phyloP scores from a whole-genome alignment of 2,113 vertebrate species.

The Melanotaenia duboulayi region DNA sequence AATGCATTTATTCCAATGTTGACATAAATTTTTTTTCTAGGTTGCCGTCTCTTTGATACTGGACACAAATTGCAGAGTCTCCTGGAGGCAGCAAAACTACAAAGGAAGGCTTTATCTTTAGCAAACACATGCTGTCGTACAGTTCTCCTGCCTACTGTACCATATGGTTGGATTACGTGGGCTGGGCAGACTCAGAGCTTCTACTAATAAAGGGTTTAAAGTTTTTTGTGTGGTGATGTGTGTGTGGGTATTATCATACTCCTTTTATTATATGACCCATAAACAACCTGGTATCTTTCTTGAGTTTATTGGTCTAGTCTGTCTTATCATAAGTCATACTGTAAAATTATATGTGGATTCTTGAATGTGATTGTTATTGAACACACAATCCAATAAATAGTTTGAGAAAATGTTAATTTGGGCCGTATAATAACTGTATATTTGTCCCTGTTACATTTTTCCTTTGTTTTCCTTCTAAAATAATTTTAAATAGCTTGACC shows the following conservation, averaged over 20 bases:
- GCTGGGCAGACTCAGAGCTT: slow-evolving; percentile 29
- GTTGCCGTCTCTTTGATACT: slow-evolving; percentile 39
- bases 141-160: slow-evolving; percentile 18
- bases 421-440: too few species aligned
- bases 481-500: background rate
- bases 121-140: slow-evolving; percentile 60
- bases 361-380: background rate
- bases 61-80: slow-evolving; percentile 25
- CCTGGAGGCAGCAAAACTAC: slow-evolving; percentile 46
- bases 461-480: background rate
- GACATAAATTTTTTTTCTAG: slow-evolving; percentile 24
- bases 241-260: slow-evolving; percentile 30
- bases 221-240: slow-evolving; percentile 7
- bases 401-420: background rate
- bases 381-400: background rate
- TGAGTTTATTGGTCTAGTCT: background rate
- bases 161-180: slow-evolving; percentile 32
- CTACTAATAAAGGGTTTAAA: slow-evolving; percentile 30
- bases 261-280: slow-evolving; percentile 29
- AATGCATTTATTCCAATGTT: slow-evolving; percentile 44
- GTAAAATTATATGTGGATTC: background rate
- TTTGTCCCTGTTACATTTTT: background rate
- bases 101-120: slow-evolving; percentile 60
- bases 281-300: slow-evolving; percentile 21
- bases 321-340: background rate